Evolutionary conservation across 2,888 invertebrate species (phyloP), one percentile per base, ranked within the genome.

Genomic region (Penaeus monodon): DNA sequence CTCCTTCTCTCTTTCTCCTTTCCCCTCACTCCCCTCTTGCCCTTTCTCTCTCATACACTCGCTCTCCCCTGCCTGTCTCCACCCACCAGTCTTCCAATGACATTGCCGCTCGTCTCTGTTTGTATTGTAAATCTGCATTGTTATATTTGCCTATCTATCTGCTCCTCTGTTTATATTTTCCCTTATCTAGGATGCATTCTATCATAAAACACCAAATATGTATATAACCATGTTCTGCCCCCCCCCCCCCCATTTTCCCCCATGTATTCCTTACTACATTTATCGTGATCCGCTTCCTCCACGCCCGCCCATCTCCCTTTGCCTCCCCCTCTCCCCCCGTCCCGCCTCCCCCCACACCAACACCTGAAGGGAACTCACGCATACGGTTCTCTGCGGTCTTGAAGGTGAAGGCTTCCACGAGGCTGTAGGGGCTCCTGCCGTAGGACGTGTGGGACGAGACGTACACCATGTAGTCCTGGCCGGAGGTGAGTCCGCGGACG

Each of bases 351-450:
- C 73, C 68, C 73, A 33, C 74, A 73, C 73, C 73, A 73, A 8
- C 73, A 73, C 38, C 38, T 38, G 29, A 73, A 44, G 49, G 77
- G 44, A n/a, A 80, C 86, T 86, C 70, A 86, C 86, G 77, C 85
- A 89, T 89, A 66, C 85, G 84, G 76, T 89, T 88, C 84, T 89
- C 89, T 0, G 89, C 88, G 10, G 89, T 86, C 81, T 86, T 86
- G 82, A 84, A 88, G 64, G 84, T 88, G 81, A 89, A 84, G 74
- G 88, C 86, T 38, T 89, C 86, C 57, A 89, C 88, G 14, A 84
- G 85, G 33, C 84, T 63, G 85, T 68, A 86, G 38, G 88, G 88
- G 68, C 88, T 88, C 44, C 81, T 83, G 63, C 86, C 88, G 70
- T 88, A 89, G 65, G 85, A 82, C 22, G 88, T 89, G 86, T 83